Percentiles rank a stretch among this genome's conserved stretches.
Conservation (phyloP, 2,888 invertebrate species). For the Seladonia tumulorum region DNA sequence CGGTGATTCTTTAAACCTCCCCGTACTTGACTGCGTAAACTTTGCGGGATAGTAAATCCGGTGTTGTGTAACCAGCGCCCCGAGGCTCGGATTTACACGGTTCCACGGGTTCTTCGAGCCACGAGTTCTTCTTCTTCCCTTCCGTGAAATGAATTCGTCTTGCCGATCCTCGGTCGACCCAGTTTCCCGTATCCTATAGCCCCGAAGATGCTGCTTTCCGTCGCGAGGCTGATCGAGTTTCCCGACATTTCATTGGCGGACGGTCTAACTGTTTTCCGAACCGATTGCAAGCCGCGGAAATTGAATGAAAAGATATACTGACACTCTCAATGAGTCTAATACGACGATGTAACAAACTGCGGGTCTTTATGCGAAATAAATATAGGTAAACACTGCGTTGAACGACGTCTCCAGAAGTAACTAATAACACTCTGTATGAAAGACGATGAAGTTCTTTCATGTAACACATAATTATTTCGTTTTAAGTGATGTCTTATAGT, state of each 20-base stretch:
- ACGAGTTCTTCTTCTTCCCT: conserved; percentile 14
- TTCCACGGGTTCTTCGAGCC: conserved; percentile 1
- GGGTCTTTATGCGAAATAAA: no score
- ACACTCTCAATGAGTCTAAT: no score
- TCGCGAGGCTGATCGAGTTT: not conserved
- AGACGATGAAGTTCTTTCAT: no score
- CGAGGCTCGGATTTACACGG: conserved; percentile 22
- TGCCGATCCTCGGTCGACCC: not conserved
- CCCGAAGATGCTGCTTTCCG: not conserved
- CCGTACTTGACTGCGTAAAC: conserved; percentile 47
- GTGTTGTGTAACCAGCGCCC: conserved; percentile 44
- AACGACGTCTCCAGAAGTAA: no score
- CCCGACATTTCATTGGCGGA: not conserved
- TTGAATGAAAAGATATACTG: not conserved
- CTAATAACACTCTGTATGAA: no score
- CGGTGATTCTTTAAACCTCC: conserved; percentile 56
- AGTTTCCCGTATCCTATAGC: not conserved
- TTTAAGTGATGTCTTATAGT: no score
- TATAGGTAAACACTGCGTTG: no score
- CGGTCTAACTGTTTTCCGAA: not conserved
- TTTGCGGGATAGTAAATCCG: conserved; percentile 52
- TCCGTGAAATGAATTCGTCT: conserved; percentile 26
- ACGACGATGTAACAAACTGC: no score
- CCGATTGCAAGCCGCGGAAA: no score
- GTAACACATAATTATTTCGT: no score